phyloP scores from a whole-genome alignment of 2,888 invertebrate genomes.

The Augiades crinisus region DNA sequence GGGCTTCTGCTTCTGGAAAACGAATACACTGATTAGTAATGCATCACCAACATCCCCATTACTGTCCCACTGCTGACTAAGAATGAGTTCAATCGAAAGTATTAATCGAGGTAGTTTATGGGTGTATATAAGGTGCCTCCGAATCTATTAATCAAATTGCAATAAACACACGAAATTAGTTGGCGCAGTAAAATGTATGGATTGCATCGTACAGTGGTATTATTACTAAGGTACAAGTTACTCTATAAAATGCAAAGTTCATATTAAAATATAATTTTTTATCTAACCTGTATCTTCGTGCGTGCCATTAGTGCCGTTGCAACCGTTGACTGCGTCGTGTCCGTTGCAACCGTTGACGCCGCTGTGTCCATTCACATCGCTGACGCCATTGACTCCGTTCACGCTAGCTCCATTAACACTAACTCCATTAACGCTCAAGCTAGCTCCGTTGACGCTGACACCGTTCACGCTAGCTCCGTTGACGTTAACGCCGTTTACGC shows the following conservation, averaged over 20 bases:
- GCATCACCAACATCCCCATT: too few species aligned
- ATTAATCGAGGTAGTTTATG: too few species aligned
- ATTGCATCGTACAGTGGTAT: too few species aligned
- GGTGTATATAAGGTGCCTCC: too few species aligned
- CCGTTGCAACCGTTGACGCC: constrained; percentile 42
- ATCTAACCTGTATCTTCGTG: constrained; percentile 61
- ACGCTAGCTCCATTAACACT: constrained; percentile 41
- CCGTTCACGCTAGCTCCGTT: constrained; percentile 33
- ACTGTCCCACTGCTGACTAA: too few species aligned
- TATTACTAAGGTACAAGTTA: too few species aligned
- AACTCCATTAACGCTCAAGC: constrained; percentile 34
- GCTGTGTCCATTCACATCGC: constrained; percentile 38
- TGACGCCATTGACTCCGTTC: constrained; percentile 36
- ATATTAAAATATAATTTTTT: neutral
- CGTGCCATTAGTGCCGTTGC: constrained; percentile 53
- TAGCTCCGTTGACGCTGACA: constrained; percentile 34
- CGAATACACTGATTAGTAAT: too few species aligned
- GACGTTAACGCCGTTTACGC: constrained; percentile 37
- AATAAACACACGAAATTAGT: too few species aligned
- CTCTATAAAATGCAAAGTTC: too few species aligned
- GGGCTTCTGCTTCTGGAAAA: constrained; percentile 11
- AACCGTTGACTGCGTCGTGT: constrained; percentile 41
- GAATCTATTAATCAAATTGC: too few species aligned
- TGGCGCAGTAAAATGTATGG: too few species aligned
- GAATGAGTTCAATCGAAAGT: too few species aligned